Evolutionary conservation across 2,797 vertebrate species (phyloP).

Genomic region (Typhlichthys subterraneus): DNA sequence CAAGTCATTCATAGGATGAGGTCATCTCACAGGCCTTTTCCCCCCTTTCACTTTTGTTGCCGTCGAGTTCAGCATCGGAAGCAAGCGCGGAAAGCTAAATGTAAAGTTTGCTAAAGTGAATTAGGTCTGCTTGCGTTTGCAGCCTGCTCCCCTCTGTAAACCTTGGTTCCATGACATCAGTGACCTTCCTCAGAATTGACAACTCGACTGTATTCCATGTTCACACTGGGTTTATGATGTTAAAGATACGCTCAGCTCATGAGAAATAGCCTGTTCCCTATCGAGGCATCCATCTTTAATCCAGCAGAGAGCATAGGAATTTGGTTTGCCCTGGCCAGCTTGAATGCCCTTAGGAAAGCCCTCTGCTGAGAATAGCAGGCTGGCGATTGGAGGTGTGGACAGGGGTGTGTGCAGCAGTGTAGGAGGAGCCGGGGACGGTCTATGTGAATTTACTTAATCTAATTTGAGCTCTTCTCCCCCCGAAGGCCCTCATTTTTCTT

Average conservation of each 20-base stretch:
- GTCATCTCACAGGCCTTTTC: slow-evolving; percentile 63
- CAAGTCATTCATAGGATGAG: slow-evolving; percentile 69
- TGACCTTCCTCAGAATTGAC: slow-evolving; percentile 23
- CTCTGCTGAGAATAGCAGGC: slow-evolving; percentile 72
- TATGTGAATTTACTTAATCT: slow-evolving; percentile 81
- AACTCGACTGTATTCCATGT: slow-evolving; percentile 40
- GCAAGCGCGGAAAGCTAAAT: slow-evolving; percentile 50
- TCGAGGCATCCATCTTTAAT: slow-evolving; percentile 70
- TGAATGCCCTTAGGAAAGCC: slow-evolving; percentile 76
- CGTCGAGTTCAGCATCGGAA: slow-evolving; percentile 41
- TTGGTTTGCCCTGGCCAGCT: slow-evolving; percentile 67
- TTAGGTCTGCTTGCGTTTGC: neutral
- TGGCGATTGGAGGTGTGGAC: slow-evolving; percentile 63
- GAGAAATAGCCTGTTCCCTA: slow-evolving; percentile 44
- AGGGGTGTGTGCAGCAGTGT: slow-evolving; percentile 66
- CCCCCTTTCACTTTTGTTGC: slow-evolving; percentile 47
- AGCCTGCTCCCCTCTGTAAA: neutral
- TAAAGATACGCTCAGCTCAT: slow-evolving; percentile 70
- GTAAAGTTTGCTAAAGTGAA: slow-evolving; percentile 32
- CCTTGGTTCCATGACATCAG: neutral
- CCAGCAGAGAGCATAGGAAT: slow-evolving; percentile 72
- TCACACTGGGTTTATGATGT: slow-evolving; percentile 55
- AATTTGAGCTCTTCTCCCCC: slow-evolving; percentile 73
- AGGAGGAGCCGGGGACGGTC: slow-evolving; percentile 70
- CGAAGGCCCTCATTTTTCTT: slow-evolving; percentile 40